Evolutionary conservation across 2,113 vertebrate species (phyloP).

Genomic region (Dipodomys spectabilis): DNA sequence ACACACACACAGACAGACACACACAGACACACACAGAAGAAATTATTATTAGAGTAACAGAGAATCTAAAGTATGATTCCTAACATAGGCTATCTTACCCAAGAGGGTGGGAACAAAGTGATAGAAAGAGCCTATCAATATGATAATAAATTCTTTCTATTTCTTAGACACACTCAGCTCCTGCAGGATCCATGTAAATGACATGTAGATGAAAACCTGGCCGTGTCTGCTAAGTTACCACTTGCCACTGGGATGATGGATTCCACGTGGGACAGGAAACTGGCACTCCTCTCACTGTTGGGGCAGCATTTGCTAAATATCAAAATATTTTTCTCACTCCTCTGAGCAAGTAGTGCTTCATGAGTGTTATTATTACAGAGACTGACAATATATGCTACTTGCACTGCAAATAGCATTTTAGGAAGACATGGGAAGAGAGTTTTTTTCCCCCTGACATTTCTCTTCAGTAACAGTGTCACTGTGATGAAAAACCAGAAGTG

Average conservation of each 20-base stretch:
- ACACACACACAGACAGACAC: no score
- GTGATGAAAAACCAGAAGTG: slow-evolving; percentile 72
- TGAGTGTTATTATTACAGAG: slow-evolving; percentile 56
- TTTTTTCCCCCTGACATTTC: slow-evolving; percentile 42
- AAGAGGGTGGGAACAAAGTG: no score
- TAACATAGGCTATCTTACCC: neutral
- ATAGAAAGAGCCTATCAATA: neutral
- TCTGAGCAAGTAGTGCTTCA: slow-evolving; percentile 69
- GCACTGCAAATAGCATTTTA: neutral
- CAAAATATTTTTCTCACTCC: slow-evolving; percentile 76
- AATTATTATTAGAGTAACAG: neutral
- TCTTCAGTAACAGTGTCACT: slow-evolving; percentile 49
- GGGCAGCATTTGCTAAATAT: slow-evolving; percentile 73
- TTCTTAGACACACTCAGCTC: neutral
- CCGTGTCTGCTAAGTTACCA: neutral
- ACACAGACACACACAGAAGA: neutral
- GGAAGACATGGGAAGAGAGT: slow-evolving; percentile 58
- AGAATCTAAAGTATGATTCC: neutral
- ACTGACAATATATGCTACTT: slow-evolving; percentile 62
- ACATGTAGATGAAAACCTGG: slow-evolving; percentile 6
- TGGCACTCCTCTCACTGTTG: slow-evolving; percentile 55
- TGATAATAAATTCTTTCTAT: neutral
- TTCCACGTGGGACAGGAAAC: slow-evolving; percentile 42
- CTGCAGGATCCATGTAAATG: neutral
- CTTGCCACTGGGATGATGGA: slow-evolving; percentile 23